phyloP scores from a whole-genome alignment of 1,140 invertebrate species.

The Solenopsis fugax region DNA sequence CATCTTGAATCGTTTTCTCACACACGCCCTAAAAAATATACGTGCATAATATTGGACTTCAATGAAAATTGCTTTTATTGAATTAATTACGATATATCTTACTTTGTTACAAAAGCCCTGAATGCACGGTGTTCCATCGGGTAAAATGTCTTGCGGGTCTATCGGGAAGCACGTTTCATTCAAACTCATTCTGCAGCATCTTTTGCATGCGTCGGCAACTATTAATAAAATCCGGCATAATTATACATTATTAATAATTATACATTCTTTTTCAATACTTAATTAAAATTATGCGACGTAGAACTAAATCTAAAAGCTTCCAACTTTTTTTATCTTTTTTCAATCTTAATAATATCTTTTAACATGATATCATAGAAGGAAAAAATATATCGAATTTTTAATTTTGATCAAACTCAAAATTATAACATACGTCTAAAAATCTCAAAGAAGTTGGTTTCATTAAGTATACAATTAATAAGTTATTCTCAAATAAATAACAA shows the following conservation, averaged over 20 bases:
- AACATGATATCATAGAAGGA: neutral
- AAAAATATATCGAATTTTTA: neutral
- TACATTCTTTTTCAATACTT: neutral
- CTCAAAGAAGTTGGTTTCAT: neutral
- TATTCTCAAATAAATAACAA: neutral
- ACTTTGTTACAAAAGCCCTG: conserved; percentile 98
- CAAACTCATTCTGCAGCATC: conserved; percentile 95
- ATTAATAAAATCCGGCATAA: conserved; percentile 77
- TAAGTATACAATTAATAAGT: neutral
- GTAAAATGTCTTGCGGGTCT: conserved; percentile 94
- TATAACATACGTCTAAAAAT: neutral
- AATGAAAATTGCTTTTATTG: conserved; percentile 13
- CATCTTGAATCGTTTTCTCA: conserved; percentile 97
- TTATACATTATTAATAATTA: conserved; percentile 30
- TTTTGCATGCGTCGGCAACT: conserved; percentile 94
- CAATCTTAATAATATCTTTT: neutral
- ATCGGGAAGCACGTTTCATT: conserved; percentile 97
- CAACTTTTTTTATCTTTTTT: neutral
- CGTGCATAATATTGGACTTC: neutral
- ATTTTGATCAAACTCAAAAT: neutral
- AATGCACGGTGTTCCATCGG: conserved; percentile 97
- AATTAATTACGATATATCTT: conserved; percentile 69
- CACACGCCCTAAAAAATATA: conserved; percentile 90
- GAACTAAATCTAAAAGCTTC: neutral
- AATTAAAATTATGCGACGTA: neutral